Evolutionary conservation across 2,797 vertebrate genomes (phyloP).

Genomic region (Xenops minutus): DNA sequence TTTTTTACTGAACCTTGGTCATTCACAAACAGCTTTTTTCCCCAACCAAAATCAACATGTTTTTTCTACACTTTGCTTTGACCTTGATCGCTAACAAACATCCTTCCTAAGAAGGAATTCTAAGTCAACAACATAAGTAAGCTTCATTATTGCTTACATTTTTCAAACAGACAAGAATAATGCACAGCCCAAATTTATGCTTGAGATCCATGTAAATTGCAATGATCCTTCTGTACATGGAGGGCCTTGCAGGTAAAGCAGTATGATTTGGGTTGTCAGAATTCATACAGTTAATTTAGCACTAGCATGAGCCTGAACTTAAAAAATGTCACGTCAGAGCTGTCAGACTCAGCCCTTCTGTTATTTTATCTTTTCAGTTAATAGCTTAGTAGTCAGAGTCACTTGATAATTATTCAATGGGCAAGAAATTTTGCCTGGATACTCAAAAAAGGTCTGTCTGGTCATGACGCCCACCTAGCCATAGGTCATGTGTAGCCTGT

Average conservation of each 20-base stretch:
- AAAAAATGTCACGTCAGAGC: rapidly evolving
- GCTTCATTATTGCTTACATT: neutral
- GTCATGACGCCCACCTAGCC: too few relatives aligned
- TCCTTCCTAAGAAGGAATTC: neutral
- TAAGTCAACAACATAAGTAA: neutral
- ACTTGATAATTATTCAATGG: neutral
- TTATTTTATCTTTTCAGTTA: neutral
- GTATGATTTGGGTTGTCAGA: neutral
- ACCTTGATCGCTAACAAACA: neutral
- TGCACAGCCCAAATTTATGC: neutral
- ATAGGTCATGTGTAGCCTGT: neutral
- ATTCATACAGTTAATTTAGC: neutral
- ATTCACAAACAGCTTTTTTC: neutral
- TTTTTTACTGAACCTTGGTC: neutral
- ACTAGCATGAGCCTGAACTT: neutral
- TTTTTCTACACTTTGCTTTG: neutral
- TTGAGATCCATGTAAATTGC: neutral
- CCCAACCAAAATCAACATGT: neutral
- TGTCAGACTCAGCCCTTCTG: neutral
- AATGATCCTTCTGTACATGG: rapidly evolving
- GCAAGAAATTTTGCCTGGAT: neutral
- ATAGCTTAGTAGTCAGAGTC: neutral
- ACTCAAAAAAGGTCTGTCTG: neutral
- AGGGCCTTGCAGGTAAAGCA: neutral
- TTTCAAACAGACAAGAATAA: neutral